Evolutionary conservation across 2,888 invertebrate genomes (phyloP).

Genomic region (Entomobrya multifasciata): DNA sequence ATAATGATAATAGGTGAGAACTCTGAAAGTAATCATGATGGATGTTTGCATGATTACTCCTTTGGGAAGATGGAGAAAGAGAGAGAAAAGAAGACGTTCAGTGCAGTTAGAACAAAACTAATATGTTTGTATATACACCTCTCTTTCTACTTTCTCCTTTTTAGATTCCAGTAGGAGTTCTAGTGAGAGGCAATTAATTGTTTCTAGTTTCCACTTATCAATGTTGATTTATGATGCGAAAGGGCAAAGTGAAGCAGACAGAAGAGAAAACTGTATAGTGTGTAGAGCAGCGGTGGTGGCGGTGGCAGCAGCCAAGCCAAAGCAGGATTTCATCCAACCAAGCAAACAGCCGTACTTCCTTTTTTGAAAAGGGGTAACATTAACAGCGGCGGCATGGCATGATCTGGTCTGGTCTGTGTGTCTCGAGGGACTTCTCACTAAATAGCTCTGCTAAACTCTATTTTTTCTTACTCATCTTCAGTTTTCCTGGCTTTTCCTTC

Average conservation of each 20-base stretch:
- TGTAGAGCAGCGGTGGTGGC: not conserved
- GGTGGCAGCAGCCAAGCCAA: not conserved
- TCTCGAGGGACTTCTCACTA: conserved; percentile 61
- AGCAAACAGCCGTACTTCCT: not conserved
- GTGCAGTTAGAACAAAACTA: too few relatives aligned
- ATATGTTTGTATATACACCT: too few relatives aligned
- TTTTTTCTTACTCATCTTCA: conserved; percentile 46
- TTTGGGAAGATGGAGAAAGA: conserved; percentile 57
- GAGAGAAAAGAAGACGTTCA: too few relatives aligned
- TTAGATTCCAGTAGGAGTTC: not conserved
- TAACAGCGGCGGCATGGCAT: not conserved
- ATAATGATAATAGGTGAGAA: conserved; percentile 9
- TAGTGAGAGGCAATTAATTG: conserved; percentile 79
- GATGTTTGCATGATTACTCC: conserved; percentile 79
- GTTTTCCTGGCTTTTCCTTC: conserved; percentile 12
- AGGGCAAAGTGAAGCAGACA: conserved; percentile 54
- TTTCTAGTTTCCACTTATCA: conserved; percentile 79
- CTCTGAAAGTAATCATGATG: conserved; percentile 79
- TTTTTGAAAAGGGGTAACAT: not conserved
- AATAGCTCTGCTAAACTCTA: too few relatives aligned
- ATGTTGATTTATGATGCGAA: conserved; percentile 79
- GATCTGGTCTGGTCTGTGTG: not conserved
- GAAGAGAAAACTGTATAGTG: not conserved
- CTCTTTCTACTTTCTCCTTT: not conserved
- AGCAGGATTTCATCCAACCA: not conserved